Conservation (phyloP, 2,797 vertebrate genomes). For the Dromococcyx pavoninus region DNA sequence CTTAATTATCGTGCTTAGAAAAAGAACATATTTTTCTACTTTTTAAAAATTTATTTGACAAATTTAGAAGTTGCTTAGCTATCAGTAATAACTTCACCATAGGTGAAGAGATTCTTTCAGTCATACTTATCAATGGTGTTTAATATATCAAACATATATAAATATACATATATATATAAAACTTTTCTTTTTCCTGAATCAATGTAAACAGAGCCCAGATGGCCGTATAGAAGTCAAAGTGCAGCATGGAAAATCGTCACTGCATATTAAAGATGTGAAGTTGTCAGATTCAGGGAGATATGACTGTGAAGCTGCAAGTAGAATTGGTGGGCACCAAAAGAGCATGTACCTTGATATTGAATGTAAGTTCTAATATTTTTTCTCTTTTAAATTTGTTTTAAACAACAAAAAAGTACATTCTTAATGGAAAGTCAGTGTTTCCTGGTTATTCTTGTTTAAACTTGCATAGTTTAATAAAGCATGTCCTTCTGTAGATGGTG, state of each 20-base stretch:
- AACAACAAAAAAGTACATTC: background rate
- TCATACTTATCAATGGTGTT: slow-evolving; percentile 9
- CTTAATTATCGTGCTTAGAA: background rate
- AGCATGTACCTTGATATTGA: slow-evolving; percentile 98
- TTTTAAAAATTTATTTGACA: background rate
- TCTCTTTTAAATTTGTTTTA: slow-evolving; percentile 34
- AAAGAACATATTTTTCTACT: background rate
- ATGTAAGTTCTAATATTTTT: slow-evolving; percentile 83
- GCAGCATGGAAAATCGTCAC: slow-evolving; percentile 87
- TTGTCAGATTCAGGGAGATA: slow-evolving; percentile 91
- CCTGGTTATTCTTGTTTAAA: background rate
- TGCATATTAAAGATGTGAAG: slow-evolving; percentile 90
- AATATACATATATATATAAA: slow-evolving; percentile 3
- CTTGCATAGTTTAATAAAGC: background rate
- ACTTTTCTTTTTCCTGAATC: slow-evolving; percentile 63
- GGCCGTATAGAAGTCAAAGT: slow-evolving; percentile 92
- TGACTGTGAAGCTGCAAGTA: slow-evolving; percentile 96
- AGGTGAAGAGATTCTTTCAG: background rate
- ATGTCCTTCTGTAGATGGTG: background rate
- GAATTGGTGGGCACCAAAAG: slow-evolving; percentile 97
- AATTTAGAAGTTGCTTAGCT: background rate
- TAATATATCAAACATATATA: slow-evolving; percentile 47
- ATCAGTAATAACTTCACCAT: background rate
- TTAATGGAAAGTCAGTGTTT: background rate
- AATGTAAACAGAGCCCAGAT: slow-evolving; percentile 84